Conservation (phyloP, 2,797 vertebrate species). For the Karalla daura region DNA sequence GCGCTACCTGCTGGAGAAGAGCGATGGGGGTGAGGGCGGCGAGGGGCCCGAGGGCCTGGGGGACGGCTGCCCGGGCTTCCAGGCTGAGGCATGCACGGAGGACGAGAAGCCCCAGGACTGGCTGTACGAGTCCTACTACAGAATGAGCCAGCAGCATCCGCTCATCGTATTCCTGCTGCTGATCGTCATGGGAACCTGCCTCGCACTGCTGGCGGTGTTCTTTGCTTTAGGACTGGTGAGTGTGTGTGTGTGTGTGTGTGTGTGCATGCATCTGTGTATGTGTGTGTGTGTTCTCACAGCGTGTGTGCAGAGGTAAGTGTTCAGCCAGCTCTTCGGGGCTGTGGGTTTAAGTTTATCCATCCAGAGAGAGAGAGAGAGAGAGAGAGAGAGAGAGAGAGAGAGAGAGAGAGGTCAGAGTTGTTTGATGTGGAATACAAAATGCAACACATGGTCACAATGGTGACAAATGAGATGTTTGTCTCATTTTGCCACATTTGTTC, state of each 20-base stretch:
- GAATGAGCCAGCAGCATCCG: conserved; percentile 99
- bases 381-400: too few species aligned
- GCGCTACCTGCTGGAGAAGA: conserved; percentile 92
- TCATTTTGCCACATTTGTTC: neutral
- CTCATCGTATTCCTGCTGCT: conserved; percentile 97
- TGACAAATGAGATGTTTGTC: conserved; percentile 1
- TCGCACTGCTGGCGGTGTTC: conserved; percentile 94
- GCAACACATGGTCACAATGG: neutral
- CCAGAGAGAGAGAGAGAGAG: too few species aligned
- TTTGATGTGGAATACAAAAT: too few species aligned
- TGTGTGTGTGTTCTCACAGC: conserved; percentile 7
- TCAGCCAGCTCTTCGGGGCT: conserved; percentile 3
- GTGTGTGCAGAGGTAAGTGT: conserved; percentile 19
- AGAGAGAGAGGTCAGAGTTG: too few species aligned
- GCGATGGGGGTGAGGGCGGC: conserved; percentile 76
- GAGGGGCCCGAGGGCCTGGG: conserved; percentile 72
- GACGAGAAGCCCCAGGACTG: conserved; percentile 91
- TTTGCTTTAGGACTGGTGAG: conserved; percentile 96
- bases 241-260: conserved; percentile 41
- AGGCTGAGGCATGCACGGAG: conserved; percentile 61
- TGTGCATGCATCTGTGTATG: neutral
- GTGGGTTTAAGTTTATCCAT: conserved; percentile 4
- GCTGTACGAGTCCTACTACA: conserved; percentile 97
- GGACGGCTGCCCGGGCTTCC: conserved; percentile 66
- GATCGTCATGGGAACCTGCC: conserved; percentile 96